These are phyloP conservation scores for Pseudomyrmex dendroicus DNA, from an alignment of 1,140 invertebrate genomes.

Conservation along the genomic window DNA sequence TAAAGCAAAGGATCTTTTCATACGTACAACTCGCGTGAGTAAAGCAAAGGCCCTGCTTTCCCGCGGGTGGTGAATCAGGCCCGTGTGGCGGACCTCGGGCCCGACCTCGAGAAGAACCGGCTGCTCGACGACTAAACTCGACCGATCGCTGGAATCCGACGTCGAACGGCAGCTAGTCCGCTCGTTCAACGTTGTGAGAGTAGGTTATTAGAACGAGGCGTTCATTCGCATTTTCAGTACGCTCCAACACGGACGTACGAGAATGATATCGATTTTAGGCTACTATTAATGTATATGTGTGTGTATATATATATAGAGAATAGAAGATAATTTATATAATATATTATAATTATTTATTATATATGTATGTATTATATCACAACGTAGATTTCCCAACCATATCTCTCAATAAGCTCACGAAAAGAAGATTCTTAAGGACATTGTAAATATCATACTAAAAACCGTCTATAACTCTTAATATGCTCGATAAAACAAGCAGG, in stretches of 20 bases:
- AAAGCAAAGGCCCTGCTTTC: conserved; percentile 55
- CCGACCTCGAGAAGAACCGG: conserved; percentile 75
- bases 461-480: not conserved
- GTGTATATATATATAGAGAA: too few species aligned
- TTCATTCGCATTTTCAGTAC: conserved; percentile 68
- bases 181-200: conserved; percentile 73
- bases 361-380: too few species aligned
- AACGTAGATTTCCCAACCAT: too few species aligned
- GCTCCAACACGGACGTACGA: conserved; percentile 11
- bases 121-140: conserved; percentile 77
- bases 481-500: not conserved
- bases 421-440: not conserved
- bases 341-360: too few species aligned
- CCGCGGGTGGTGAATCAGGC: conserved; percentile 49
- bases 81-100: conserved; percentile 51
- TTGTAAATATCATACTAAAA: not conserved
- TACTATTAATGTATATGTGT: not conserved
- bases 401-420: too few species aligned
- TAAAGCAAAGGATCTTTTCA: not conserved
- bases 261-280: not conserved
- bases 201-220: conserved; percentile 82
- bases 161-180: conserved; percentile 6
- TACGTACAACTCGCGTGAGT: conserved; percentile 48
- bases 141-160: conserved; percentile 1
- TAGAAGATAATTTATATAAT: not conserved